phyloP scores from a whole-genome alignment of 1,140 invertebrate species.

The Eriocheir sinensis region DNA sequence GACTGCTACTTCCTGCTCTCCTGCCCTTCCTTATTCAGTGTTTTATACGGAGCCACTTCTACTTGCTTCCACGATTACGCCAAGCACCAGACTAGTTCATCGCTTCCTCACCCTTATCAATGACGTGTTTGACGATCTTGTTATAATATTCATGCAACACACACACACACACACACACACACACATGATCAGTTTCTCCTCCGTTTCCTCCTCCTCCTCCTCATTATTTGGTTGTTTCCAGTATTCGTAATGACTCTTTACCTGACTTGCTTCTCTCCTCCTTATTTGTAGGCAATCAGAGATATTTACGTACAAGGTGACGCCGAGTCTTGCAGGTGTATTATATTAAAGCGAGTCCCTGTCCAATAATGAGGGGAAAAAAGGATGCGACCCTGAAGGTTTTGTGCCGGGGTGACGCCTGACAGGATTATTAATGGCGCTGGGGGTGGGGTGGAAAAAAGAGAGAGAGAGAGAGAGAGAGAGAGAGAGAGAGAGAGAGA shows the following conservation, averaged over 20 bases:
- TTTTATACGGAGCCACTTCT: too few species aligned
- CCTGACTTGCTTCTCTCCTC: not conserved
- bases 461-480: slow-evolving; percentile 59
- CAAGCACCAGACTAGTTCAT: too few species aligned
- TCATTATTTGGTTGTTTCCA: not conserved
- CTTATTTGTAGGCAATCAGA: not conserved
- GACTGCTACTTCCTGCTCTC: too few species aligned
- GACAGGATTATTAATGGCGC: not conserved
- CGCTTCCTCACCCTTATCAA: not conserved
- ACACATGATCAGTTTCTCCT: not conserved
- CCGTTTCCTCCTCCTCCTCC: not conserved
- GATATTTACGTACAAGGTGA: not conserved
- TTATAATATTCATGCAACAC: slow-evolving; percentile 5
- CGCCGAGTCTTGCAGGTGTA: too few species aligned
- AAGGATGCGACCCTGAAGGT: not conserved
- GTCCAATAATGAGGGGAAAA: not conserved
- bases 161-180: too few species aligned
- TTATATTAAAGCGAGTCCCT: not conserved
- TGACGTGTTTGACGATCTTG: not conserved
- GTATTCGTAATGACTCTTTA: not conserved
- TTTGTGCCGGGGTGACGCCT: not conserved
- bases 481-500: slow-evolving; percentile 60
- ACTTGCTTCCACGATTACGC: too few species aligned
- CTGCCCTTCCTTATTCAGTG: too few species aligned
- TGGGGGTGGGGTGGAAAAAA: not conserved